Conservation (phyloP, 2,888 invertebrate genomes). For the Mythimna ferrago region DNA sequence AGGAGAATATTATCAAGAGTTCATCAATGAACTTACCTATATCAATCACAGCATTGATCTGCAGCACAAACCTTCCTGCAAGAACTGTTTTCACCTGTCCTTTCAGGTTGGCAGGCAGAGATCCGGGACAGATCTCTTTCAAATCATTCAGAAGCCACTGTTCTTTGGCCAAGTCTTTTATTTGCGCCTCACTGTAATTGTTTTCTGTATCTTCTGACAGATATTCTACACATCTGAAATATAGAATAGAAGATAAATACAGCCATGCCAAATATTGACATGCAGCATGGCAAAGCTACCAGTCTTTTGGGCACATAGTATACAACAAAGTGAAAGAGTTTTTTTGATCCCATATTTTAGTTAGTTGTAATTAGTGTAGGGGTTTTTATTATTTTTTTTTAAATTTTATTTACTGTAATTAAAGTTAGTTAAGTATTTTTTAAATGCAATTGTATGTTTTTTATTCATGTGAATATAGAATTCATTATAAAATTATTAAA, state of each 20-base stretch:
- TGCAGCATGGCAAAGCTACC: too few species aligned
- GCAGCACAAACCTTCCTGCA: conserved; percentile 91
- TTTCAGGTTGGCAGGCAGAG: conserved; percentile 90
- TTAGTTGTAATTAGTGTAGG: too few species aligned
- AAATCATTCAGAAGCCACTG: conserved; percentile 93
- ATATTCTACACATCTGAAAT: conserved; percentile 88
- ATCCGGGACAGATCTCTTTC: conserved; percentile 91
- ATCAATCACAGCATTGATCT: conserved; percentile 91
- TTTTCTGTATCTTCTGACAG: conserved; percentile 83
- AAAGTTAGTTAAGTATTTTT: too few species aligned
- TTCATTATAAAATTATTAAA: not conserved
- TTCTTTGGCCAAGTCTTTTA: conserved; percentile 90
- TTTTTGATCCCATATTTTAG: too few species aligned
- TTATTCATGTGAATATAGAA: not conserved
- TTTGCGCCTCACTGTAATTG: conserved; percentile 83
- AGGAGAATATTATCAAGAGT: not conserved
- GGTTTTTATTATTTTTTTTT: too few species aligned
- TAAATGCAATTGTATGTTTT: too few species aligned
- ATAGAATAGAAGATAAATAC: too few species aligned
- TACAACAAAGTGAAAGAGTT: too few species aligned
- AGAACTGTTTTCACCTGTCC: conserved; percentile 84
- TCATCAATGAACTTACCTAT: conserved; percentile 83
- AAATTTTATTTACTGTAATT: too few species aligned
- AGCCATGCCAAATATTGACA: too few species aligned
- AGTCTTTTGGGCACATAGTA: too few species aligned